Base-by-base conservation (phyloP, 2,113 vertebrate species). In the Austrofundulus limnaeus region DNA sequence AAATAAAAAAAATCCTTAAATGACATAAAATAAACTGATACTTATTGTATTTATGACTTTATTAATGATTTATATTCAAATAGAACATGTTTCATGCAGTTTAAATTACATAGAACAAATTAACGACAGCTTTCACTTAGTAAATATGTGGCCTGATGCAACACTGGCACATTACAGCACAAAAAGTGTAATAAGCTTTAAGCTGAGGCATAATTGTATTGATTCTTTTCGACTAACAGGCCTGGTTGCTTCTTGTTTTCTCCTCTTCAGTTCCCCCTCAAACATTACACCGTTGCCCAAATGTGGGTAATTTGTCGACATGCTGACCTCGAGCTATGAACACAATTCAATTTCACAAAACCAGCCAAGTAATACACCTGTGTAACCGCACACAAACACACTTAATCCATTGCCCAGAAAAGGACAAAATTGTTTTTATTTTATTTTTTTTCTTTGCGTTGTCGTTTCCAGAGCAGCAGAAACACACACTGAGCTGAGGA, bases 401-500 rank as follows among this genome's bases (percentile, higher is more conserved):
- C 20, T 43, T 43, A 52, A 69, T 66, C n/a, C 51, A 37, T 72
- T 61, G 65, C 37, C 50, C 38, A 53, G 52, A 52, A 58, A 31
- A 58, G 46, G 56, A 61, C 45, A 61, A 65, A 74, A 55, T 13
- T 6, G 24, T 51, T 76, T 70, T n/a, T 28, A 4, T 4, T 28
- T 28, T 28, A 4, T 4, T 28, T 28, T 28, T 28, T 28, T 28
- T 28, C 3, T 28, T 63, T 59, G 50, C 66, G 7, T 28, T 70
- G 69, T 63, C 21, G 50, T 72, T 71, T 75, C 57, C 61, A 65
- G 56, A 75, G 51, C 23, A 79, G 55, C 28, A 37, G 62, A 58
- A 68, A 50, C 50, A 21, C 31, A 77, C 61, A 16, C 67, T 45
- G 75, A 52, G 58, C 68, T 38, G 54, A 67, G 57, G 66, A 73